phyloP scores from a whole-genome alignment of 2,797 vertebrate species.

The Paguma larvata region DNA sequence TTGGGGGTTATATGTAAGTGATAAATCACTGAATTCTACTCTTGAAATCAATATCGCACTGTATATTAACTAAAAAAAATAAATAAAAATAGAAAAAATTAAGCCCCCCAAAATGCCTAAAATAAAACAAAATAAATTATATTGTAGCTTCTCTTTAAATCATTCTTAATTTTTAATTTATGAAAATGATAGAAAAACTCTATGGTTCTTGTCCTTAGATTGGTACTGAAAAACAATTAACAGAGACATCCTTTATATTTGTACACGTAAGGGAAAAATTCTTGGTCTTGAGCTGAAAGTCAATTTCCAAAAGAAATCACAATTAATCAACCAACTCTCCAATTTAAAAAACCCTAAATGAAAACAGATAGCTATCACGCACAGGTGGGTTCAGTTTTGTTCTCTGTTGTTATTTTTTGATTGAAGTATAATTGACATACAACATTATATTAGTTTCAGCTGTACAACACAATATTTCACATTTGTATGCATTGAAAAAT shows the following conservation, averaged over 20 bases:
- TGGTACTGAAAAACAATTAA: slow-evolving; percentile 12
- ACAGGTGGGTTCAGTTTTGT: slow-evolving; percentile 20
- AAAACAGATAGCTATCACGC: background rate
- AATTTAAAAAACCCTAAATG: background rate
- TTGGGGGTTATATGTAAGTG: too few relatives aligned
- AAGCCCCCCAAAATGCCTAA: background rate
- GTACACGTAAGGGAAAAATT: background rate
- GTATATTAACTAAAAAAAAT: too few relatives aligned
- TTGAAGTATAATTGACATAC: background rate
- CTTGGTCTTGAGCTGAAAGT: slow-evolving; percentile 1
- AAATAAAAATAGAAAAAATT: too few relatives aligned
- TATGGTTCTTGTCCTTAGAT: slow-evolving; percentile 6
- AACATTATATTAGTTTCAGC: background rate
- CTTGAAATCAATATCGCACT: background rate
- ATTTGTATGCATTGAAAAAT: background rate
- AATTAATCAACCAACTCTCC: background rate
- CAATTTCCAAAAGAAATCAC: slow-evolving; percentile 43
- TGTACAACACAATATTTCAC: background rate
- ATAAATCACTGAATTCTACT: too few relatives aligned
- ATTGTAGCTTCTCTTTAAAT: background rate
- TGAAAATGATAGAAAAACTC: slow-evolving; percentile 22
- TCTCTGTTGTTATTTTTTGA: background rate
- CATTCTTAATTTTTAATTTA: slow-evolving; percentile 29
- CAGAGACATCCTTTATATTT: background rate
- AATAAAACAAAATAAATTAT: background rate